phyloP scores from a whole-genome alignment of 2,888 invertebrate genomes.

The Nomada goodeniana region DNA sequence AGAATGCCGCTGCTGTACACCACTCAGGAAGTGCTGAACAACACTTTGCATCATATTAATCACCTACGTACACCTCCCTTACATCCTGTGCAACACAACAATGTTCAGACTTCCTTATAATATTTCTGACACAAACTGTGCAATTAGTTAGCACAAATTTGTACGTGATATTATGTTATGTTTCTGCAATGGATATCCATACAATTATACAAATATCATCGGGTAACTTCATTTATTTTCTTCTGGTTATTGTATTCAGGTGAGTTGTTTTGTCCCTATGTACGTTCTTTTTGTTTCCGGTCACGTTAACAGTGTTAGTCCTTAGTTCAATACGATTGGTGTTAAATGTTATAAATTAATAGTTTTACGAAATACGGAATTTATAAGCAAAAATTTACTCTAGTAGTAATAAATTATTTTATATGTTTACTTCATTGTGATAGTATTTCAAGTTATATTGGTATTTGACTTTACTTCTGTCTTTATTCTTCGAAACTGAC shows the following conservation, averaged over 20 bases:
- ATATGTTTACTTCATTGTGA: slow-evolving; percentile 11
- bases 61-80: slow-evolving; percentile 77
- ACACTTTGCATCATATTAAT: slow-evolving; percentile 83
- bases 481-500: neutral
- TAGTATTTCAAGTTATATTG: neutral
- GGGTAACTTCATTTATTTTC: slow-evolving; percentile 79
- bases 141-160: slow-evolving; percentile 65
- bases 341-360: neutral
- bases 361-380: neutral
- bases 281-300: slow-evolving; percentile 31
- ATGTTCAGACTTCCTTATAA: slow-evolving; percentile 68
- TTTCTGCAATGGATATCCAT: slow-evolving; percentile 67
- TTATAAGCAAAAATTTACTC: neutral
- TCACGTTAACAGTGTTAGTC: neutral
- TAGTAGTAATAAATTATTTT: slow-evolving; percentile 11
- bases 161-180: slow-evolving; percentile 63
- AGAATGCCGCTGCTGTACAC: slow-evolving; percentile 84
- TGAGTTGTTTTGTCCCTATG: slow-evolving; percentile 74
- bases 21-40: slow-evolving; percentile 83
- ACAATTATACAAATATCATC: slow-evolving; percentile 67
- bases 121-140: slow-evolving; percentile 61
- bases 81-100: slow-evolving; percentile 66
- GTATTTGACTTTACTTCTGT: neutral
- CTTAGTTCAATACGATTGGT: neutral
- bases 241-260: slow-evolving; percentile 79